phyloP scores from a whole-genome alignment of 2,888 invertebrate species.

The Oxystoma pomonae region DNA sequence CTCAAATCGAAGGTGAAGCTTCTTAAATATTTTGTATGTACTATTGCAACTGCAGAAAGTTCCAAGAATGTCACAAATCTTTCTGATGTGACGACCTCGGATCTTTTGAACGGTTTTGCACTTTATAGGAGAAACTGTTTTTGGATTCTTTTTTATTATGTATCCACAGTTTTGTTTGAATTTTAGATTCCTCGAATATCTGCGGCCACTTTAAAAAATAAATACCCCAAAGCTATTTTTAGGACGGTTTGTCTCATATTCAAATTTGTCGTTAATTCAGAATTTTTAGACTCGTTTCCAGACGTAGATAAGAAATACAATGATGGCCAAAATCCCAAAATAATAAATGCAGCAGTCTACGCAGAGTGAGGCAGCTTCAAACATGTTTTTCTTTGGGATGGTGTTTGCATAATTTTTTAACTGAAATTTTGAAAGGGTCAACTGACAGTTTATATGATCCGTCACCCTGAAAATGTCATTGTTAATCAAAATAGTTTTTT shows the following conservation, averaged over 20 bases:
- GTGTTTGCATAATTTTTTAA: too few relatives aligned
- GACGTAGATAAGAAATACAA: slow-evolving; percentile 25
- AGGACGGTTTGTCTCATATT: neutral
- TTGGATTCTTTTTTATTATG: too few relatives aligned
- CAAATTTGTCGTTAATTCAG: neutral
- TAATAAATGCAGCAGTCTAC: slow-evolving; percentile 28
- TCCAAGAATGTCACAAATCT: too few relatives aligned
- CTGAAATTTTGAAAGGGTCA: neutral
- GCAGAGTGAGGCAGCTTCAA: neutral
- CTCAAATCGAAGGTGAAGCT: too few relatives aligned
- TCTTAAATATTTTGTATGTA: too few relatives aligned
- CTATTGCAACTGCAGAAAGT: too few relatives aligned
- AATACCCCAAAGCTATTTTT: neutral
- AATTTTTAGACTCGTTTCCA: slow-evolving; percentile 19
- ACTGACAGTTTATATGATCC: slow-evolving; percentile 1
- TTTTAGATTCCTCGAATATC: neutral
- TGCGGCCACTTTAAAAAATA: neutral
- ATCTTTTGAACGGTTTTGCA: too few relatives aligned
- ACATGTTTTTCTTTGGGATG: too few relatives aligned
- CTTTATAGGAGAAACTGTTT: too few relatives aligned
- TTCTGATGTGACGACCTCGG: too few relatives aligned
- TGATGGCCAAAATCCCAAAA: slow-evolving; percentile 27
- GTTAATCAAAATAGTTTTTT: too few relatives aligned
- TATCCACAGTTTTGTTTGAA: too few relatives aligned
- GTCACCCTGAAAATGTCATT: slow-evolving; percentile 12